Base-by-base conservation (phyloP, 2,888 invertebrate species). In the Tiliacea aurago region DNA sequence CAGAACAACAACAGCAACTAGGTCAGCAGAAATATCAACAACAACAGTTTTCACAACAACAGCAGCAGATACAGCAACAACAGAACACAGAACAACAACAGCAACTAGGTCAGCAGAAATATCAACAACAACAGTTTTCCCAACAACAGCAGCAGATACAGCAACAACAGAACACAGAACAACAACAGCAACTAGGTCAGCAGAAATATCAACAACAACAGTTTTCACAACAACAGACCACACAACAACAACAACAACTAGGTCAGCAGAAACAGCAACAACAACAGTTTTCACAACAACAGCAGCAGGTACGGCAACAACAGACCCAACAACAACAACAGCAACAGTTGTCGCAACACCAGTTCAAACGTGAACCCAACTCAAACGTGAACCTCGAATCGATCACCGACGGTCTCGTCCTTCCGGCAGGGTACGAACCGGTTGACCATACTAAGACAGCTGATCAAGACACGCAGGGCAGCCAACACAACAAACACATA, bases 401-500 rank as follows among this genome's bases (percentile, higher is more conserved):
- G 20, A 86, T 90, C 63, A 72, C 73, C 3, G 94, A 91, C 3
- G 96, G 95, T 0, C 77, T 96, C 20, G 90, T 92, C 0, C 84
- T 96, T 0, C 96, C 96, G 3, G 95, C 89, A 0, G 96, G 96
- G 0, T 96, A 95, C 65, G 96, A 96, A 76, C 95, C 96, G 0
- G 58, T 95, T 0, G 96, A 94, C 67, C 91, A 91, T 63, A 94
- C 92, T 0, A 94, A 94, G 41, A 0, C 58, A 11, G 75, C 64
- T 13, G 94, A 95, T 51, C 93, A 92, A 82, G 91, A 92, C n/a
- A 82, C 90, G 0, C 93, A 92, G 84, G 91, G 92, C 23, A 84
- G 89, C 0, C 92, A 88, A 63, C 90, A 90, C 41, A 87, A 33
- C 89, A 15, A 88, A 73, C 86, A 90, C 41, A 84, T 88, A 9